Percentiles rank a stretch among this genome's conserved stretches.
Evolutionary conservation across 37 sponge, comb jelly and placozoan species (phyloP).

Genomic region (Spongilla lacustris): DNA sequence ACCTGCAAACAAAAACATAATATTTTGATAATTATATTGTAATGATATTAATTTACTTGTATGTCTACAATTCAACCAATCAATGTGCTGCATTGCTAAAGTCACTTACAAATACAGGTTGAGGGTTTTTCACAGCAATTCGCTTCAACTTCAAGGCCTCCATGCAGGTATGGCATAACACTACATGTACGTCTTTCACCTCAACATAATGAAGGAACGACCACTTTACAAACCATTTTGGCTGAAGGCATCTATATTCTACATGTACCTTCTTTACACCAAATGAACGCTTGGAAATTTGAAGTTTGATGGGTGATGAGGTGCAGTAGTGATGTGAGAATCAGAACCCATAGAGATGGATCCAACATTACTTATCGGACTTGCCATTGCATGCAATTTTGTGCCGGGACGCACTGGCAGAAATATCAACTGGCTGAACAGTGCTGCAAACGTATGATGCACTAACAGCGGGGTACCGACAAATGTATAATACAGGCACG

Average conservation of each 20-base stretch:
- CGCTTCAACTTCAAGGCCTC: neutral
- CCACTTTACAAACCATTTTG: constrained; percentile 17
- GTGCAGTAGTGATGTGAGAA: neutral
- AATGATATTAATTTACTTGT: constrained; percentile 9
- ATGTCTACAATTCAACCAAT: neutral
- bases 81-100: neutral
- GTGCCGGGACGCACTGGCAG: no score
- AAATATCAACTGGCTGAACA: no score
- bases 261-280: constrained; percentile 2
- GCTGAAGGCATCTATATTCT: constrained; percentile 21
- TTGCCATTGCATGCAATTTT: no score
- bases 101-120: constrained; percentile 44
- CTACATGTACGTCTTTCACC: constrained; percentile 5
- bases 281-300: constrained; percentile 34
- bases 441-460: no score
- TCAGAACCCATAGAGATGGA: no score
- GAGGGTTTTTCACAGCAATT: neutral
- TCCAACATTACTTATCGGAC: no score
- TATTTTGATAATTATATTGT: neutral
- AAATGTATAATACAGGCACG: no score
- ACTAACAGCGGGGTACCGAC: no score
- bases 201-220: constrained; percentile 37
- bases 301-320: constrained; percentile 3
- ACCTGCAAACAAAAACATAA: neutral
- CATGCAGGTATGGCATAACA: constrained; percentile 16